Conservation (phyloP, 2,797 vertebrate species). For the Dromococcyx pavoninus region DNA sequence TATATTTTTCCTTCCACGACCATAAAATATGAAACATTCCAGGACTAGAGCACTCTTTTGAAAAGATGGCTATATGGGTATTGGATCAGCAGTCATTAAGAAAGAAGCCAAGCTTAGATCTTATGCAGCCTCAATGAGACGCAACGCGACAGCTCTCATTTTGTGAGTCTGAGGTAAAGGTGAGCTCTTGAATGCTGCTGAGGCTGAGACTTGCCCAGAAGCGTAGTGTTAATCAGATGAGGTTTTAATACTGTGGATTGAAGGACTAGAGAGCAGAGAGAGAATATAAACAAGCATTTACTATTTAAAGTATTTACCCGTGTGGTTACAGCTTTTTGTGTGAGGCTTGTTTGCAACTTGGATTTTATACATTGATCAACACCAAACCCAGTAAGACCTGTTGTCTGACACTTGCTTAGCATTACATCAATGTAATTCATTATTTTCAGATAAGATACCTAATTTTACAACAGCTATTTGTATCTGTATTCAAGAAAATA, state of each 20-base stretch:
- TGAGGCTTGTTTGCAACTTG: not conserved
- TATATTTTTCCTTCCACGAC: not conserved
- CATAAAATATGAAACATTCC: not conserved
- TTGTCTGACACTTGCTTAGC: not conserved
- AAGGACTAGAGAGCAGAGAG: not conserved
- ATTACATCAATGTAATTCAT: not conserved
- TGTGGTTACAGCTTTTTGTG: not conserved
- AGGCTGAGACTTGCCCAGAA: not conserved
- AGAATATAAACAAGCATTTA: not conserved
- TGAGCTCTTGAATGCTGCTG: not conserved
- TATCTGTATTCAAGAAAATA: not conserved
- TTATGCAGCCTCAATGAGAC: not conserved
- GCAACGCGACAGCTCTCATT: accelerated
- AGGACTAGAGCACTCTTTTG: not conserved
- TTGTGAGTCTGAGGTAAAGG: not conserved
- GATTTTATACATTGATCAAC: not conserved
- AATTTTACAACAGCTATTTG: not conserved
- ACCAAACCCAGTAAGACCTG: not conserved
- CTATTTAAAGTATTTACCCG: not conserved
- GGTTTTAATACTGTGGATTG: not conserved
- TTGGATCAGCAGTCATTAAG: not conserved
- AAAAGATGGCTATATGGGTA: not conserved
- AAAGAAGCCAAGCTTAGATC: not conserved
- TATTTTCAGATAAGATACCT: not conserved
- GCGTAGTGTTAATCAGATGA: accelerated